These are phyloP conservation scores for Eumaeus atala DNA, from an alignment of 1,140 invertebrate species.

Conservation along the genomic window DNA sequence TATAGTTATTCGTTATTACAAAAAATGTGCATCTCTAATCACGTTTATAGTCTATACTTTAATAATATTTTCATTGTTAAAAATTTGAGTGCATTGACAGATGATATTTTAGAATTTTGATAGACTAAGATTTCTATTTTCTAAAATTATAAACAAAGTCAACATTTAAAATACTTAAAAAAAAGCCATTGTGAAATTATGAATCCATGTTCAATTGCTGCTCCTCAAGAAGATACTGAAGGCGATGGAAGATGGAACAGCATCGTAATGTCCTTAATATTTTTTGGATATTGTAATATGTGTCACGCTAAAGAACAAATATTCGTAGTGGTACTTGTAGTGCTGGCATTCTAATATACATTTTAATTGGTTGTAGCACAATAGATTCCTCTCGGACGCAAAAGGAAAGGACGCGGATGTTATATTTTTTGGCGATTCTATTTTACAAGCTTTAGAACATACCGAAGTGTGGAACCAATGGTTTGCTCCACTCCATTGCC, in stretches of 20 bases:
- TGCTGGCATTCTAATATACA: not conserved
- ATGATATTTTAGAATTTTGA: too few relatives aligned
- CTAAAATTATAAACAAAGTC: not conserved
- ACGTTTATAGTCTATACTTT: too few relatives aligned
- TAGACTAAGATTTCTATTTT: too few relatives aligned
- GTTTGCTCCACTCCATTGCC: slow-evolving; percentile 90
- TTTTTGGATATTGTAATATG: slow-evolving; percentile 5
- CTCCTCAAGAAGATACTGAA: slow-evolving; percentile 77
- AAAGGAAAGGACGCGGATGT: slow-evolving; percentile 92
- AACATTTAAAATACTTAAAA: slow-evolving; percentile 19
- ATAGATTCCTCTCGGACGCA: slow-evolving; percentile 85
- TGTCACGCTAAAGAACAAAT: too few relatives aligned
- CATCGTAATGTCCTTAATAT: slow-evolving; percentile 68
- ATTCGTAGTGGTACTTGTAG: not conserved
- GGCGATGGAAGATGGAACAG: slow-evolving; percentile 82
- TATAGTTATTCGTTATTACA: too few relatives aligned
- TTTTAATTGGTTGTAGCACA: slow-evolving; percentile 78
- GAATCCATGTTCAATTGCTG: slow-evolving; percentile 77
- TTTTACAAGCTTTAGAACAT: slow-evolving; percentile 85
- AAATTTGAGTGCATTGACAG: slow-evolving; percentile 11
- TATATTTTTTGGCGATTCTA: slow-evolving; percentile 92
- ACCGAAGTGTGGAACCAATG: slow-evolving; percentile 89
- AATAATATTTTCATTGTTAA: too few relatives aligned
- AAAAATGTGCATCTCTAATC: too few relatives aligned
- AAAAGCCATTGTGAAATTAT: slow-evolving; percentile 36